Evolutionary conservation across 2,888 invertebrate species (phyloP).

Genomic region (Drosophila nigricruria): DNA sequence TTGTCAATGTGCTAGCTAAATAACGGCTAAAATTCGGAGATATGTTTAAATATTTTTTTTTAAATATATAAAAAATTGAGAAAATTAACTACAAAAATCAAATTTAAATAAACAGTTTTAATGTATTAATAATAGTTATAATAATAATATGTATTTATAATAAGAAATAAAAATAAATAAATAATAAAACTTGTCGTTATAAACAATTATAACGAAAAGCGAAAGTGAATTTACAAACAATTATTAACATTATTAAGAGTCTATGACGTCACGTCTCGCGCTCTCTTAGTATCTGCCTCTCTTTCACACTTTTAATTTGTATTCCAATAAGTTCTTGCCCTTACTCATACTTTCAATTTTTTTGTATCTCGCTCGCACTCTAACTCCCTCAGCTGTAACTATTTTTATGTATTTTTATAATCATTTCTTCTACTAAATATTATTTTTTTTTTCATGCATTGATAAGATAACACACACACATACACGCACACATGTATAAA

Average conservation of each 20-base stretch:
- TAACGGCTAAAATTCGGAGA: conserved; percentile 28
- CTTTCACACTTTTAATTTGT: neutral
- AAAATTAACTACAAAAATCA: neutral
- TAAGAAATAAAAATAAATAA: too few species aligned
- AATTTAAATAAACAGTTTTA: neutral
- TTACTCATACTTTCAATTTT: neutral
- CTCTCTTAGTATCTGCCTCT: neutral
- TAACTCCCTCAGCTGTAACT: neutral
- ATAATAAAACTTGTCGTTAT: too few species aligned
- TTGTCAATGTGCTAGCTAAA: neutral
- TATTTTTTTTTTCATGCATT: conserved; percentile 42
- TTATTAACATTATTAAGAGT: neutral
- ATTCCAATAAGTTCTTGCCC: neutral
- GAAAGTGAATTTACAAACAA: neutral
- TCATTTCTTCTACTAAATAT: conserved; percentile 31
- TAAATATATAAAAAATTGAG: neutral
- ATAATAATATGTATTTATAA: too few species aligned
- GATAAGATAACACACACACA: conserved; percentile 59
- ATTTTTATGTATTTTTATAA: conserved; percentile 20
- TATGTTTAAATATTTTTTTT: neutral
- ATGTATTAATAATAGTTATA: too few species aligned
- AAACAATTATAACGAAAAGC: neutral
- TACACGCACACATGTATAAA: conserved; percentile 3
- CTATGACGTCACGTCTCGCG: rapidly evolving
- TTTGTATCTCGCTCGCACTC: neutral